A percentile compares a stretch with the other conserved stretches of the same genome.
Evolutionary conservation across 2,113 vertebrate genomes (phyloP).

Genomic region (Melanerpes aurifrons): DNA sequence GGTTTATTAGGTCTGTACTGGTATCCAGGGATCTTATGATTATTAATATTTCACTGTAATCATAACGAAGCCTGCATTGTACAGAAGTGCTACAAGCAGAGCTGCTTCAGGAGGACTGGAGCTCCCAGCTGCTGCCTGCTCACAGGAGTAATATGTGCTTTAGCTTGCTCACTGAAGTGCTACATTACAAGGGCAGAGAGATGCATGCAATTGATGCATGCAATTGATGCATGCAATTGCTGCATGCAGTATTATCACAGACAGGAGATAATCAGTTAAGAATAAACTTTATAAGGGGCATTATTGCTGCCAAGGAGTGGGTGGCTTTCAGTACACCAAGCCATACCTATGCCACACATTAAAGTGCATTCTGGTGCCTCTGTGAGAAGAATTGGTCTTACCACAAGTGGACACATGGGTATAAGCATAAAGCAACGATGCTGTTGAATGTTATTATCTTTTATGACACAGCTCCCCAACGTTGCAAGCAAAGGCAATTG

Average conservation of each 20-base stretch:
- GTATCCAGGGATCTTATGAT: conserved; percentile 34
- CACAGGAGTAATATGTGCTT: conserved; percentile 23
- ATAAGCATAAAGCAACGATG: not conserved
- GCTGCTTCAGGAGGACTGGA: conserved; percentile 41
- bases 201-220: conserved; percentile 2
- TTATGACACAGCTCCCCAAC: not conserved
- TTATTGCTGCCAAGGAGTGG: not conserved
- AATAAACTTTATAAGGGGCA: conserved; percentile 11
- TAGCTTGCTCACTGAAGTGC: conserved; percentile 49
- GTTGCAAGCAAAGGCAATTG: not conserved
- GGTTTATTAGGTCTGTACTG: conserved; percentile 31
- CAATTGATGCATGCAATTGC: no score
- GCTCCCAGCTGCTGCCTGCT: conserved; percentile 29
- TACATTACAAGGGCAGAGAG: conserved; percentile 27
- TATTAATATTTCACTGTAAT: conserved; percentile 58
- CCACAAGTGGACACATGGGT: not conserved
- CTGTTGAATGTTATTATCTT: not conserved
- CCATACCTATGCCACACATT: not conserved
- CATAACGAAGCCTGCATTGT: conserved; percentile 36
- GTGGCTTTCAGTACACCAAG: not conserved
- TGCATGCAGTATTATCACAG: not conserved
- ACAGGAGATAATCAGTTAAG: conserved; percentile 5
- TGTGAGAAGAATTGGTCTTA: not conserved
- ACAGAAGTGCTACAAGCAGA: conserved; percentile 32
- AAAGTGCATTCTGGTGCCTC: not conserved